Evolutionary conservation across 2,797 vertebrate species (phyloP).

Genomic region (Mallotus villosus): DNA sequence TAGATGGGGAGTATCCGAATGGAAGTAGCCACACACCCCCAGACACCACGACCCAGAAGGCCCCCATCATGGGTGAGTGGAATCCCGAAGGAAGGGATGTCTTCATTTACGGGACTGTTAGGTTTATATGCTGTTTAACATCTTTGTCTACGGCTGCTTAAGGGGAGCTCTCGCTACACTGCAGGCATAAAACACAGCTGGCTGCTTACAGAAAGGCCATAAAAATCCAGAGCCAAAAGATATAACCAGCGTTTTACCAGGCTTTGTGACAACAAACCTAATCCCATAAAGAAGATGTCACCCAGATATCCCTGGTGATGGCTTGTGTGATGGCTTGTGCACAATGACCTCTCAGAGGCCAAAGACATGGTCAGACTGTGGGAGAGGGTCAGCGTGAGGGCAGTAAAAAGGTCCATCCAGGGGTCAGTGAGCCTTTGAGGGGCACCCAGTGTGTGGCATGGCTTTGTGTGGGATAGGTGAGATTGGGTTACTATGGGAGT

Average conservation of each 20-base stretch:
- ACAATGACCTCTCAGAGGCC: constrained; percentile 65
- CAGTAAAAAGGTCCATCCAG: constrained; percentile 54
- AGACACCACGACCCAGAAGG: not conserved
- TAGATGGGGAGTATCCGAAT: constrained; percentile 17
- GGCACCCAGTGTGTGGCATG: constrained; percentile 62
- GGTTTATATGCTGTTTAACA: constrained; percentile 15
- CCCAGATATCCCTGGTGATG: constrained; percentile 43
- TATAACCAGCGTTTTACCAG: constrained; percentile 14
- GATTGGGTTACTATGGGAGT: constrained; percentile 59
- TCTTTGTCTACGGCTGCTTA: constrained; percentile 17
- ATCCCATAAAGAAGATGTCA: constrained; percentile 59
- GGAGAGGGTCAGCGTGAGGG: constrained; percentile 59
- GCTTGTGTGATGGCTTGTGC: constrained; percentile 41
- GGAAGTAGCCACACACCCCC: constrained; percentile 5
- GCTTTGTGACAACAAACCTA: constrained; percentile 24
- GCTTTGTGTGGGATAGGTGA: constrained; percentile 70
- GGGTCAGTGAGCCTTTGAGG: constrained; percentile 56
- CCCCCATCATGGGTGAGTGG: constrained; percentile 33
- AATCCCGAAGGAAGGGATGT: constrained; percentile 7
- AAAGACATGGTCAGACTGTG: constrained; percentile 69
- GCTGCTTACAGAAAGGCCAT: not conserved
- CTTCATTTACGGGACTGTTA: constrained; percentile 46
- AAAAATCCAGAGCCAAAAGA: constrained; percentile 15
- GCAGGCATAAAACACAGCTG: constrained; percentile 24
- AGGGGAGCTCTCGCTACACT: constrained; percentile 32